Conservation (phyloP, 2,797 vertebrate genomes). For the Syndactyla subalaris region DNA sequence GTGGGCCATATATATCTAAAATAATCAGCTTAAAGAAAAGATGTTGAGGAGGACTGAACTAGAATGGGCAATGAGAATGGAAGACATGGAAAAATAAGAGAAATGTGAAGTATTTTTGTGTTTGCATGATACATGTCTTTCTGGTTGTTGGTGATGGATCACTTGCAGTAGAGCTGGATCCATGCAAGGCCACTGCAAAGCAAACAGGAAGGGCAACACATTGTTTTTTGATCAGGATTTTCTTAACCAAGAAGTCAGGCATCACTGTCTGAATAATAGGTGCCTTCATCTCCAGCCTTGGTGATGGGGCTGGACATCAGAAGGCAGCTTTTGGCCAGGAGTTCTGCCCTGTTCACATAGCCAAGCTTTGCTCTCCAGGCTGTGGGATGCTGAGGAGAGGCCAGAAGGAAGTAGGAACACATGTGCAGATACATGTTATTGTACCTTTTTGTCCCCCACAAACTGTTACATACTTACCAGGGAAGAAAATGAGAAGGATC, state of each 20-base stretch:
- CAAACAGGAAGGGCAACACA: constrained; percentile 13
- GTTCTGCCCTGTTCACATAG: background rate
- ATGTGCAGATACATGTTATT: background rate
- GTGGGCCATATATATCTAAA: background rate
- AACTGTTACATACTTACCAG: background rate
- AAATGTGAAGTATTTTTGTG: background rate
- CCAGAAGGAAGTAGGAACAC: background rate
- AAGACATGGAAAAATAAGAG: background rate
- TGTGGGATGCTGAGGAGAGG: background rate
- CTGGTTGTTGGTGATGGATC: background rate
- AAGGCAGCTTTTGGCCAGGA: background rate
- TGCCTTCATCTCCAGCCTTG: background rate
- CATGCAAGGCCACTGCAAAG: constrained; percentile 29
- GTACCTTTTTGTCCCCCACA: no score
- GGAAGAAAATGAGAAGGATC: background rate
- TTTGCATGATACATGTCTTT: background rate
- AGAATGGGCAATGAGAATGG: background rate
- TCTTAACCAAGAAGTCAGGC: background rate
- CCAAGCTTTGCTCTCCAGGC: background rate
- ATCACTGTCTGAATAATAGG: background rate
- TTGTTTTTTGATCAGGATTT: constrained; percentile 14
- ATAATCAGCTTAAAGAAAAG: background rate
- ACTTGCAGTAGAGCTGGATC: background rate
- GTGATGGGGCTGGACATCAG: background rate
- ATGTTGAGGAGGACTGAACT: background rate